A percentile compares a stretch with the other conserved stretches of the same genome.
Evolutionary conservation across 2,797 vertebrate genomes (phyloP).

Genomic region (Scyliorhinus canicula): DNA sequence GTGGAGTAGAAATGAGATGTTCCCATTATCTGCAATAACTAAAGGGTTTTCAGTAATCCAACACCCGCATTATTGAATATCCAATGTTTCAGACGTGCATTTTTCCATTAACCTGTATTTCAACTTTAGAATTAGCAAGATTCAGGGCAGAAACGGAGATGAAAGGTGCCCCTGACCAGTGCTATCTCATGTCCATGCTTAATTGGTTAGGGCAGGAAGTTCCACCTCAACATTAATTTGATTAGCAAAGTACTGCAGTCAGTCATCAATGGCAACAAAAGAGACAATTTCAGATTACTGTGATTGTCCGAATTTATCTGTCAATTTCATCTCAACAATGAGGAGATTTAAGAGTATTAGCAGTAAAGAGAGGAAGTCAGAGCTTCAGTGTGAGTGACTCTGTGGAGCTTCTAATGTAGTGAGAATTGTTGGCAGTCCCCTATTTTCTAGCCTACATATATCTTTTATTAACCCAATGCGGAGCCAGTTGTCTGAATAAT

Average conservation of each 20-base stretch:
- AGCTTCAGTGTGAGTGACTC: not conserved
- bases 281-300: constrained; percentile 7
- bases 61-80: constrained; percentile 9
- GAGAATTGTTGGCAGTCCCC: not conserved
- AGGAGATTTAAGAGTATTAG: constrained; percentile 19
- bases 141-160: not conserved
- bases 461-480: not conserved
- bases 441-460: not conserved
- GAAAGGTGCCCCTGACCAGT: not conserved
- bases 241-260: not conserved
- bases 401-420: not conserved
- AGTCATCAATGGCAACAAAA: constrained; percentile 9
- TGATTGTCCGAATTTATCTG: not conserved
- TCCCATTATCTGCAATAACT: constrained; percentile 7
- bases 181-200: not conserved
- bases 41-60: not conserved
- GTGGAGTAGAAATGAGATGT: constrained; percentile 7
- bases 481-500: not conserved
- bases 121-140: not conserved
- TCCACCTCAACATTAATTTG: constrained; percentile 12
- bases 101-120: not conserved
- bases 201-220: not conserved
- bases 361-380: not conserved
- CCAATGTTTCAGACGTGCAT: not conserved
- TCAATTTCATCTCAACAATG: constrained; percentile 24